A percentile compares a stretch with the other conserved stretches of the same genome.
Conservation (phyloP, 1,140 invertebrate genomes). For the Sycophaga agraensis region DNA sequence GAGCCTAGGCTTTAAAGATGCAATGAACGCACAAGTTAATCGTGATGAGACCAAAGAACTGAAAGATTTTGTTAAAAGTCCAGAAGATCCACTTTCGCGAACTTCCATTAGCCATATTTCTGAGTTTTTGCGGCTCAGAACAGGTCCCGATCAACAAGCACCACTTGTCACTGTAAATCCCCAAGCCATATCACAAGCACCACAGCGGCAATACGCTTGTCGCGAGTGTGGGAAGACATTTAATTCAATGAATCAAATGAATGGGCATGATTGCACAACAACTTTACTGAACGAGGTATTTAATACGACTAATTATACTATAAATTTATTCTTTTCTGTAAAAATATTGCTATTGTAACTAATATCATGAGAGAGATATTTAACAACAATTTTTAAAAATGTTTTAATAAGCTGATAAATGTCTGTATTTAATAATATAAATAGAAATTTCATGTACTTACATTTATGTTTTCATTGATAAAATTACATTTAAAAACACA, state of each 20-base stretch:
- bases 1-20: conserved; percentile 51
- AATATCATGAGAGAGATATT: no score
- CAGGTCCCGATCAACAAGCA: conserved; percentile 44
- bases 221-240: conserved; percentile 52
- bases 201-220: conserved; percentile 50
- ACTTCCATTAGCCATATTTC: conserved; percentile 53
- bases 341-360: no score
- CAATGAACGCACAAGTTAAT: conserved; percentile 38
- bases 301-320: background rate
- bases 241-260: conserved; percentile 40
- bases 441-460: no score
- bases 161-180: conserved; percentile 52
- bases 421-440: no score
- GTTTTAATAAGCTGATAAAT: no score
- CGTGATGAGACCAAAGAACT: conserved; percentile 49
- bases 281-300: conserved; percentile 41
- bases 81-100: conserved; percentile 47
- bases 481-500: no score
- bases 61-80: conserved; percentile 45
- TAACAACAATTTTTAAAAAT: no score
- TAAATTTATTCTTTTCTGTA: no score
- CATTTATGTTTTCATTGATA: no score
- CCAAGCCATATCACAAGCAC: conserved; percentile 47
- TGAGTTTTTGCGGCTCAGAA: conserved; percentile 51
- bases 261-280: conserved; percentile 45